Evolutionary conservation across 1,140 invertebrate genomes (phyloP), one percentile per base, ranked within the genome.

Genomic region (Philaenus spumarius): DNA sequence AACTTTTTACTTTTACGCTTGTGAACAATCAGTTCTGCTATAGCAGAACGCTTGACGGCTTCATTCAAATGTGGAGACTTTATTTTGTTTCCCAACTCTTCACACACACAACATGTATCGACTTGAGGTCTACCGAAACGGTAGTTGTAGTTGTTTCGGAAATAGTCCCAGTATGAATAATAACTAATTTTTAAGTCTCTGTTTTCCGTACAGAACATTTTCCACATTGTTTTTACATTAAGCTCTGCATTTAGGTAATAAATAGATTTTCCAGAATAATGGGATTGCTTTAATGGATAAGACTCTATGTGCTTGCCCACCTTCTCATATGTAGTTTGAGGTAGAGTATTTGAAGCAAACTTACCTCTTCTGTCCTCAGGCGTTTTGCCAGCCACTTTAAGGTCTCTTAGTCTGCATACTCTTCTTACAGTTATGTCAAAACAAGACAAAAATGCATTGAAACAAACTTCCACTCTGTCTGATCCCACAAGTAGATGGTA

Each of bases 191-290:
- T 7, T 40, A 60, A 53, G 54, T 62, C 67, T 34, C 39, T 62
- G 47, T 23, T 65, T 39, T n/a, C n/a, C n/a, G n/a, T n/a, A n/a
- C n/a, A n/a, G 64, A 66, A 66, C 60, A 65, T 48, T 53, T 64
- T 59, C 62, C 65, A 47, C 64, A 70, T 68, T 61, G 45, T 68
- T 64, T 67, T 70, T 42, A 67, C 60, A 55, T 61, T 65, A 42
- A 69, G 55, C 45, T 47, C 60, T 39, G 64, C 62, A 62, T 66
- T 62, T 45, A 71, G 60, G 59, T n/a, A n/a, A n/a, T n/a, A n/a
- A n/a, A n/a, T n/a, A n/a, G n/a, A n/a, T n/a, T n/a, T n/a, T n/a
- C n/a, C n/a, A n/a, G n/a, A n/a, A n/a, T n/a, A n/a, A n/a, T n/a
- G n/a, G n/a, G n/a, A n/a, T n/a, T n/a, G n/a, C n/a, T n/a, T n/a